Percentiles rank a stretch among this genome's conserved stretches.
These are phyloP conservation scores for Probaryconus sp. DNA, from an alignment of 1,140 invertebrate genomes.

Conservation along the genomic window DNA sequence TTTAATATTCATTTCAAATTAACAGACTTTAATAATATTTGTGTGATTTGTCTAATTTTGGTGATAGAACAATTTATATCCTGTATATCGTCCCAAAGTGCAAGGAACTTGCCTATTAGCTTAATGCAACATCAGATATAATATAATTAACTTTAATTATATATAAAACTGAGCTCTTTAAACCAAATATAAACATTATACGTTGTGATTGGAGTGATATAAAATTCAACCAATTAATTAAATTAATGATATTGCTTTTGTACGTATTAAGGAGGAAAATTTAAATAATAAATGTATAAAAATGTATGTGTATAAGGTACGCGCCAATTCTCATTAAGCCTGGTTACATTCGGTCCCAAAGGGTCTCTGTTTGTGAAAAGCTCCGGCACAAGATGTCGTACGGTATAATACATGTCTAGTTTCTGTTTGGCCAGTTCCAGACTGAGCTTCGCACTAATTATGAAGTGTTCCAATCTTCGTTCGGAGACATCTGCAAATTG, in stretches of 20 bases:
- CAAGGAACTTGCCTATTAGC: no score
- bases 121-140: no score
- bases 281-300: constrained; percentile 27
- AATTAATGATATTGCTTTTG: constrained; percentile 18
- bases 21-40: no score
- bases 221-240: no score
- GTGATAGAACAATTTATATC: no score
- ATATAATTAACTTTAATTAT: no score
- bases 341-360: constrained; percentile 66
- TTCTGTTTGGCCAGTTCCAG: constrained; percentile 77
- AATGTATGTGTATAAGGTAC: constrained; percentile 57
- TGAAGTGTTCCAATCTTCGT: constrained; percentile 73
- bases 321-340: constrained; percentile 64
- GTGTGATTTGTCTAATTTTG: no score
- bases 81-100: no score
- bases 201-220: no score
- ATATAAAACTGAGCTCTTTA: no score
- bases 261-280: constrained; percentile 5
- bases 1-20: no score
- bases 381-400: constrained; percentile 73
- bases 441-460: constrained; percentile 75
- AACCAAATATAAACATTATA: no score
- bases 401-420: constrained; percentile 77
- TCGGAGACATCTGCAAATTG: constrained; percentile 67
- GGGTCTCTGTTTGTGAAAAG: constrained; percentile 75